Conservation (phyloP, 2,797 vertebrate genomes). For the Sebastes iracundus region DNA sequence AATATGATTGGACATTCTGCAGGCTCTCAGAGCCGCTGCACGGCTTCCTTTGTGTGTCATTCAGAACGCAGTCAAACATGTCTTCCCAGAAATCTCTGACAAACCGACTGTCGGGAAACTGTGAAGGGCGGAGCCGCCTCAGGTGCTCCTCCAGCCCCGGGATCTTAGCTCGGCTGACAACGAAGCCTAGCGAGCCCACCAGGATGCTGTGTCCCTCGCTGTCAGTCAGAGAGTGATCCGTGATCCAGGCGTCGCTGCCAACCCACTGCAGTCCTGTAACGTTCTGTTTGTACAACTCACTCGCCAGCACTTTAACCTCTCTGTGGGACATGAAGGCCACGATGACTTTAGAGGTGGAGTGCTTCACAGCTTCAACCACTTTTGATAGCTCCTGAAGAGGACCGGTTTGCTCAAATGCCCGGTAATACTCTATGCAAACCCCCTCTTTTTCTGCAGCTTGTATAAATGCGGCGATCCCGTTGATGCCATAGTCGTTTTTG, state of each 20-base stretch:
- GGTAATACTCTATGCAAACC: slow-evolving; percentile 75
- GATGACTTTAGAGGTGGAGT: slow-evolving; percentile 68
- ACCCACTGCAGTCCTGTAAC: slow-evolving; percentile 71
- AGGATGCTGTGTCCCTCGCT: slow-evolving; percentile 68
- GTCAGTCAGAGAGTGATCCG: slow-evolving; percentile 78
- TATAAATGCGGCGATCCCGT: slow-evolving; percentile 67
- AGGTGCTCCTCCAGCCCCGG: slow-evolving; percentile 77
- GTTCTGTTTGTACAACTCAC: slow-evolving; percentile 67
- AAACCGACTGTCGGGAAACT: slow-evolving; percentile 78
- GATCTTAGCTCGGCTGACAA: slow-evolving; percentile 75
- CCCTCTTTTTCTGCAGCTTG: slow-evolving; percentile 67
- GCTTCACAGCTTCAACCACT: slow-evolving; percentile 66
- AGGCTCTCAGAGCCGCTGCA: slow-evolving; percentile 84
- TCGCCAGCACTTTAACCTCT: slow-evolving; percentile 67
- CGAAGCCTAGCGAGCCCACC: slow-evolving; percentile 78
- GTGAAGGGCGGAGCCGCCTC: slow-evolving; percentile 72
- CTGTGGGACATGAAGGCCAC: slow-evolving; percentile 73
- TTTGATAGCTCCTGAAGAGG: slow-evolving; percentile 41
- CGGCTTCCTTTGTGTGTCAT: slow-evolving; percentile 20
- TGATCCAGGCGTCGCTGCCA: slow-evolving; percentile 85
- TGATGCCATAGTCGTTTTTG: slow-evolving; percentile 72
- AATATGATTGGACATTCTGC: slow-evolving; percentile 76
- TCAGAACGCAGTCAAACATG: slow-evolving; percentile 76
- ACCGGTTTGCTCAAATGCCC: slow-evolving; percentile 72
- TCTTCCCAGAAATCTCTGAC: slow-evolving; percentile 82